phyloP scores from a whole-genome alignment of 2,797 vertebrate species.

The Varecia variegata region DNA sequence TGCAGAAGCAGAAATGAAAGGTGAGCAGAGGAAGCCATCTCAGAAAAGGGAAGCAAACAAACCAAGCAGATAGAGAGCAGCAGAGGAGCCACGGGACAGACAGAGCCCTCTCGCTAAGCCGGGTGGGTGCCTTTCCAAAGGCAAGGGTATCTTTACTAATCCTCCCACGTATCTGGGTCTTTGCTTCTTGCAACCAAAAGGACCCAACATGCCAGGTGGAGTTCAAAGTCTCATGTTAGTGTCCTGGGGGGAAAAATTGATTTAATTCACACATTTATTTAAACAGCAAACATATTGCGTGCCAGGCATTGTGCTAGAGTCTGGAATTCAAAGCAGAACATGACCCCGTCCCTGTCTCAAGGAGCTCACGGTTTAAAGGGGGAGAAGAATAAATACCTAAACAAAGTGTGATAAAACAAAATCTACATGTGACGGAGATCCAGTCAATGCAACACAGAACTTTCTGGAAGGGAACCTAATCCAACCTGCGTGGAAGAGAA shows the following conservation, averaged over 20 bases:
- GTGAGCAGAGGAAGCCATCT: neutral
- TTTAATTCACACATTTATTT: neutral
- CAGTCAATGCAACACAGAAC: neutral
- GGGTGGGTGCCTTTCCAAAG: neutral
- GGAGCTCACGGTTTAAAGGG: neutral
- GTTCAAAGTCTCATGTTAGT: neutral
- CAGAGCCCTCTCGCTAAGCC: too few species aligned
- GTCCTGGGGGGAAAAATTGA: neutral
- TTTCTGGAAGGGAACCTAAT: neutral
- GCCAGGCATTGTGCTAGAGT: neutral
- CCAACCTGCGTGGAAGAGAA: neutral
- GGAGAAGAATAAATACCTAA: neutral
- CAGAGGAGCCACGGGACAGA: rapidly evolving
- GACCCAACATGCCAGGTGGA: neutral
- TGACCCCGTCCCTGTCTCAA: neutral
- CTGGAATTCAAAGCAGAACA: neutral
- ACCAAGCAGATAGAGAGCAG: neutral
- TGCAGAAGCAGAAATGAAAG: neutral
- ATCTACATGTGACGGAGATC: neutral
- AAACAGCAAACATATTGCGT: neutral
- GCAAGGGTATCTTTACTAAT: neutral
- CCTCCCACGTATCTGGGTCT: neutral
- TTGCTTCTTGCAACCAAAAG: neutral
- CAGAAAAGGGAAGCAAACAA: neutral
- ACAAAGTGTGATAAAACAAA: neutral